These are phyloP conservation scores for Cardiocondyla obscurior DNA, from an alignment of 1,140 invertebrate genomes.

Conservation along the genomic window DNA sequence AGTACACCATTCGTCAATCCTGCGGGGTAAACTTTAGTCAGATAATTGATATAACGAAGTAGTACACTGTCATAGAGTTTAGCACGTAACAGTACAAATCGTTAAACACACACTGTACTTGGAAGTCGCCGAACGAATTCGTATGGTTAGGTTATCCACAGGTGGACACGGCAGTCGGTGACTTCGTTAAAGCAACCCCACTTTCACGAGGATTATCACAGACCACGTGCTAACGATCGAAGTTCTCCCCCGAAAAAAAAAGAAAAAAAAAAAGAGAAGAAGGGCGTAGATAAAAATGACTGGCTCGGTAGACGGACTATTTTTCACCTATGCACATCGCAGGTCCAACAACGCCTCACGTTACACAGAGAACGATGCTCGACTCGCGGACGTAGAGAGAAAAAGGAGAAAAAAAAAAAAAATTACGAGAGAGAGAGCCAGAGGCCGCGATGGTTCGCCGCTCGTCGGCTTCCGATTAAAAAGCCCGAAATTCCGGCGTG, in stretches of 20 bases:
- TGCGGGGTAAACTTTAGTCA: constrained; percentile 4
- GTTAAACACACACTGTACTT: constrained; percentile 10
- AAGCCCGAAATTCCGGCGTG: constrained; percentile 23
- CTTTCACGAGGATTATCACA: constrained; percentile 57
- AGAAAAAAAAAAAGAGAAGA: constrained; percentile 20
- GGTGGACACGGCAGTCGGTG: constrained; percentile 43
- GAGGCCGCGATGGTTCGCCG: constrained; percentile 22
- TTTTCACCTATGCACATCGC: constrained; percentile 26
- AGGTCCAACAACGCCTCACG: constrained; percentile 2
- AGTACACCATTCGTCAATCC: neutral
- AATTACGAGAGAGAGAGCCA: neutral
- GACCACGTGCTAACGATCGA: constrained; percentile 55
- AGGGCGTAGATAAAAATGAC: constrained; percentile 8
- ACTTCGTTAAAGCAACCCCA: constrained; percentile 51
- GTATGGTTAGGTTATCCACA: constrained; percentile 58
- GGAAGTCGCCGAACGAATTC: constrained; percentile 33
- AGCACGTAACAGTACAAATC: constrained; percentile 5
- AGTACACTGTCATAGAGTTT: neutral
- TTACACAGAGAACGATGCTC: constrained; percentile 25
- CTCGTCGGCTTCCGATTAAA: constrained; percentile 31
- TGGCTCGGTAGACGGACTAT: constrained; percentile 7
- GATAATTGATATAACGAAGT: neutral
- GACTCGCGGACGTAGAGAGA: neutral
- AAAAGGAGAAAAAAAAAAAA: neutral
- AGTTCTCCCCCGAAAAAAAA: neutral